Evolutionary conservation across 2,888 invertebrate genomes (phyloP).

Genomic region (Omphaloscelis lunosa): DNA sequence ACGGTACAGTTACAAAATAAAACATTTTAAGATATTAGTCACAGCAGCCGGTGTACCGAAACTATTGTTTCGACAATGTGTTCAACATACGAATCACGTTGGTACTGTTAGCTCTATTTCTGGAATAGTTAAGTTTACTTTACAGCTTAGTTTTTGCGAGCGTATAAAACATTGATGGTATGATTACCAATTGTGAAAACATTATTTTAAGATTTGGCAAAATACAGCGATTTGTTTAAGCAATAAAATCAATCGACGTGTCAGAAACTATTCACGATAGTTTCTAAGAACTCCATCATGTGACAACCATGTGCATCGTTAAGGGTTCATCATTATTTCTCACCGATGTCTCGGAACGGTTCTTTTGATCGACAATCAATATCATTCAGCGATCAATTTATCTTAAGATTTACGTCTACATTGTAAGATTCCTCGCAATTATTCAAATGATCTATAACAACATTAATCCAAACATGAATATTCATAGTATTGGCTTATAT

Average conservation of each 20-base stretch:
- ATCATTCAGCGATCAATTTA: conserved; percentile 82
- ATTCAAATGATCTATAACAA: conserved; percentile 74
- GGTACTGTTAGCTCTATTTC: conserved; percentile 83
- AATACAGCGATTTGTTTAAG: conserved; percentile 38
- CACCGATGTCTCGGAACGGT: conserved; percentile 78
- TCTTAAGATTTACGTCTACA: conserved; percentile 84
- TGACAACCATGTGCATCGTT: conserved; percentile 78
- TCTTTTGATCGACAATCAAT: conserved; percentile 86
- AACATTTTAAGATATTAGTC: conserved; percentile 84
- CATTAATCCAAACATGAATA: conserved; percentile 63
- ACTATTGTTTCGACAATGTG: conserved; percentile 85
- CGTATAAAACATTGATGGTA: conserved; percentile 77
- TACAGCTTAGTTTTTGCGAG: conserved; percentile 82
- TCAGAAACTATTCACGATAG: conserved; percentile 48
- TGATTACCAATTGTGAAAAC: conserved; percentile 72
- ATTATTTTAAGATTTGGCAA: conserved; percentile 60
- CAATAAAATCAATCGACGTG: conserved; percentile 50
- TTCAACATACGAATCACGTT: conserved; percentile 82
- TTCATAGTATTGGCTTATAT: conserved; percentile 48
- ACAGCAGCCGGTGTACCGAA: conserved; percentile 75
- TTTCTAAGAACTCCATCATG: conserved; percentile 75
- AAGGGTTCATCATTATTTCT: conserved; percentile 77
- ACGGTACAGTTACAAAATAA: conserved; percentile 77
- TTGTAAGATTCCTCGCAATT: conserved; percentile 83
- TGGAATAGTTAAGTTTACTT: conserved; percentile 82